phyloP scores from a whole-genome alignment of 2,888 invertebrate species.

The Lochmaea crataegi region DNA sequence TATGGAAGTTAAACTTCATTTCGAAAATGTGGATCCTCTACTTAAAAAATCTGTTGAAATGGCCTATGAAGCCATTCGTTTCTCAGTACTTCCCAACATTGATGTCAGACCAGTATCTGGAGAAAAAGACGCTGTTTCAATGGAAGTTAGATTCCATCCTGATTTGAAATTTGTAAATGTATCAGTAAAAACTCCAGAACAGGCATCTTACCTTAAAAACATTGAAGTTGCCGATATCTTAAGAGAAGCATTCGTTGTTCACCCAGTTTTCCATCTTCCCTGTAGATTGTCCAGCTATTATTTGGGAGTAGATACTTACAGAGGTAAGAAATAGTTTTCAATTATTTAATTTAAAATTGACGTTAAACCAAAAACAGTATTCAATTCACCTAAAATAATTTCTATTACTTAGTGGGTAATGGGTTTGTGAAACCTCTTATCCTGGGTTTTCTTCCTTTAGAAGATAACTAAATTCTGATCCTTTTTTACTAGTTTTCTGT shows the following conservation, averaged over 20 bases:
- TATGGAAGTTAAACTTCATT: conserved; percentile 66
- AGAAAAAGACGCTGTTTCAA: conserved; percentile 66
- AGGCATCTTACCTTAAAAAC: conserved; percentile 63
- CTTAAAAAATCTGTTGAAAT: conserved; percentile 66
- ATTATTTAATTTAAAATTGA: too few relatives aligned
- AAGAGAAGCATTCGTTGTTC: conserved; percentile 64
- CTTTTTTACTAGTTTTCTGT: too few relatives aligned
- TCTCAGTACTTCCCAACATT: conserved; percentile 64
- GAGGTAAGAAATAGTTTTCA: conserved; percentile 67
- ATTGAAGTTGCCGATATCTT: conserved; percentile 63
- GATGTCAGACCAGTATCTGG: conserved; percentile 60
- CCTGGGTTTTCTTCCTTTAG: too few relatives aligned
- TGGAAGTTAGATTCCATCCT: conserved; percentile 66
- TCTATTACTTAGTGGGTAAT: too few relatives aligned
- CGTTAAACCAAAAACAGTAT: too few relatives aligned
- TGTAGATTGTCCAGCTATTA: conserved; percentile 57
- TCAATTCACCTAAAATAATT: too few relatives aligned
- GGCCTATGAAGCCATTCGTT: conserved; percentile 66
- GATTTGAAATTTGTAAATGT: conserved; percentile 66
- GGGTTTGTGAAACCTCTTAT: too few relatives aligned
- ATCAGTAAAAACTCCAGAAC: conserved; percentile 65
- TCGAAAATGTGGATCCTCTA: conserved; percentile 66
- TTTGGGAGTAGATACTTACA: conserved; percentile 63
- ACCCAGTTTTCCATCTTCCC: conserved; percentile 64
- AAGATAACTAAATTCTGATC: too few relatives aligned